These are phyloP conservation scores for Chelidonichthys spinosus DNA, from an alignment of 2,797 vertebrate genomes.

Conservation along the genomic window DNA sequence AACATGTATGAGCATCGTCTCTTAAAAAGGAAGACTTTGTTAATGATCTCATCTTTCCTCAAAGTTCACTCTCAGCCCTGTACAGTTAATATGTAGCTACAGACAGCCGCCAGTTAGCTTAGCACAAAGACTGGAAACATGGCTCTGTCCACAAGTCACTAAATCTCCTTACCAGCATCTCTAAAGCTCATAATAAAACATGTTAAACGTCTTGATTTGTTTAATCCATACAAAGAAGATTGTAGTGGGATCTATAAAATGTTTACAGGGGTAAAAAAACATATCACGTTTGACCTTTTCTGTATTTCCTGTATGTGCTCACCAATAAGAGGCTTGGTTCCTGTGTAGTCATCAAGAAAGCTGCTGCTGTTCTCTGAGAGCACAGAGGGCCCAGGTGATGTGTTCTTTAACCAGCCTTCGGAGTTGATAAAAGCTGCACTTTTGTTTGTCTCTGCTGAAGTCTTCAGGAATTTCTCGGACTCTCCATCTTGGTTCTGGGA, in stretches of 20 bases:
- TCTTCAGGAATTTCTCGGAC: slow-evolving; percentile 5
- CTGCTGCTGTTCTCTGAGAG: background rate
- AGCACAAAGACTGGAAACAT: background rate
- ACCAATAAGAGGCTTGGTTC: slow-evolving; percentile 71
- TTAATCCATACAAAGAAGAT: background rate
- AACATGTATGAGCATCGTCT: slow-evolving; percentile 4
- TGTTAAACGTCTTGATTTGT: background rate
- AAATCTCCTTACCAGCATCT: background rate
- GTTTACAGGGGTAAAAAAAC: too few species aligned
- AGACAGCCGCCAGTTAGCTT: background rate
- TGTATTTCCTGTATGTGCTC: slow-evolving; percentile 32
- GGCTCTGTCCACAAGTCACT: background rate
- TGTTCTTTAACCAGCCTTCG: background rate
- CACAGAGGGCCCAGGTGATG: background rate
- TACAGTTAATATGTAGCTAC: background rate
- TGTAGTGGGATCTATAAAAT: too few species aligned
- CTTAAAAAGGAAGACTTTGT: background rate
- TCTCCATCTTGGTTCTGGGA: background rate
- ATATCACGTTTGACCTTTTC: background rate
- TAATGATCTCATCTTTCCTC: too few species aligned
- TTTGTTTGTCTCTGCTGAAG: slow-evolving; percentile 4
- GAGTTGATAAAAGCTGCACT: background rate
- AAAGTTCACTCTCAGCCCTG: background rate
- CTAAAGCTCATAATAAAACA: background rate
- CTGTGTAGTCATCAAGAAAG: slow-evolving; percentile 50